Base-by-base conservation (phyloP, 2,888 invertebrate species). In the Lampropteryx suffumata region DNA sequence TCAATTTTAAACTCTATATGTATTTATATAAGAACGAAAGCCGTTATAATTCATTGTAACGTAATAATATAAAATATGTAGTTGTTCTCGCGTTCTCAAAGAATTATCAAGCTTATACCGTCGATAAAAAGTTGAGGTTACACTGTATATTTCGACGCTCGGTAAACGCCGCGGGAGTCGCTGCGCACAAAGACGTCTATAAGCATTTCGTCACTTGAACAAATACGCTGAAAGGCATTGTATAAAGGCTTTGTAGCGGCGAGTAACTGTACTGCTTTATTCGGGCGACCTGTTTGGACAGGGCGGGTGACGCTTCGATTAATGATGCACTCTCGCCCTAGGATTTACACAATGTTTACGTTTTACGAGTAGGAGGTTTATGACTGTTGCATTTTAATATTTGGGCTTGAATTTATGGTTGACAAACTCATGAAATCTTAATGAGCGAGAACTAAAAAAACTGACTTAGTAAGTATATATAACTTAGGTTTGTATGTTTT, bases 181-280 rank as follows among this genome's bases (percentile, higher is more conserved):
- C 30, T 32, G 59, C 64, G 61, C 63, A 81, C 78, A 84, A 82
- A 81, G 79, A 67, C 56, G 65, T 73, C 70, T 81, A 65, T 75
- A 73, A 80, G 75, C 72, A 78, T 78, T 79, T 79, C 81, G 78
- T 81, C 79, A 82, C 78, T 75, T 70, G 74, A 77, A 76, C 76
- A 76, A 80, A 81, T 73, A 77, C 65, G 70, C 77, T 79, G 79
- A 81, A 82, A 82, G 73, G 73, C 71, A 67, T 82, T 84, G 77
- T 82, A 70, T 67, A 62, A 62, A 71, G 71, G 73, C 68, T 76
- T 69, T 71, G 71, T 71, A 70, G 69, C 67, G 64, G 69, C 67
- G 65, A 65, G 63, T 82, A 84, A 83, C 83, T 80, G 82, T 78
- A 76, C 59, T 72, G 65, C 68, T 76, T 80, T 79, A 72, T 72